These are phyloP conservation scores for Cerastoderma edule DNA, from an alignment of 2,888 invertebrate genomes.

Conservation along the genomic window DNA sequence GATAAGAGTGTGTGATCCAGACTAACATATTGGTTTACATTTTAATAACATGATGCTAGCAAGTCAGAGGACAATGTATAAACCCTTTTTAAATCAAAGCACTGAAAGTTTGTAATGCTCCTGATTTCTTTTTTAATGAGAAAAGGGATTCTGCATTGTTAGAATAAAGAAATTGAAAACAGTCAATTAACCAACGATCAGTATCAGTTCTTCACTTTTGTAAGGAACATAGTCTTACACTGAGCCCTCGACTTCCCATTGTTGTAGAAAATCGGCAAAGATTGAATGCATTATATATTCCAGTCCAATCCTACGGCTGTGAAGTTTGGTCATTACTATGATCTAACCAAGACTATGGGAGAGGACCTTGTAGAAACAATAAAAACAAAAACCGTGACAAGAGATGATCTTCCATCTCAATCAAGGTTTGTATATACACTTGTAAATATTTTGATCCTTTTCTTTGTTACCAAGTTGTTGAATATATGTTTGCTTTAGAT, in stretches of 20 bases:
- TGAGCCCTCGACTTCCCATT: not conserved
- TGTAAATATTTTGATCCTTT: too few species aligned
- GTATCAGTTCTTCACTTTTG: too few species aligned
- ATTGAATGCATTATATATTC: conserved; percentile 38
- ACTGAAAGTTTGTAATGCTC: too few species aligned
- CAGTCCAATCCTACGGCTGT: conserved; percentile 82
- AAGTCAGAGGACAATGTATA: too few species aligned
- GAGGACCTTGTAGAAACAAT: conserved; percentile 86
- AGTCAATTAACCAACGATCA: not conserved
- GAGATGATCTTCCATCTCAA: conserved; percentile 61
- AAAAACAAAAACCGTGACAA: conserved; percentile 84
- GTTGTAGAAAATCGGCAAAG: not conserved
- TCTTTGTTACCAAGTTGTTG: too few species aligned
- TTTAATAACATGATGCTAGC: too few species aligned
- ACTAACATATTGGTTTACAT: too few species aligned
- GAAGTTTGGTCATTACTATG: conserved; percentile 91
- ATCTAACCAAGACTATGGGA: conserved; percentile 90
- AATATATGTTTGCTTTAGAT: too few species aligned
- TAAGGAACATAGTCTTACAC: not conserved
- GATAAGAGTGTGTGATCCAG: too few species aligned
- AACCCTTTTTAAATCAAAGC: too few species aligned
- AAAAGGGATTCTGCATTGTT: too few species aligned
- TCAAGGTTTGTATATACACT: conserved; percentile 23
- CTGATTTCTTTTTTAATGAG: too few species aligned
- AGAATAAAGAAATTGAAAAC: conserved; percentile 45